Conservation (phyloP, 2,888 invertebrate genomes). For the Ichneumoninae sp. region DNA sequence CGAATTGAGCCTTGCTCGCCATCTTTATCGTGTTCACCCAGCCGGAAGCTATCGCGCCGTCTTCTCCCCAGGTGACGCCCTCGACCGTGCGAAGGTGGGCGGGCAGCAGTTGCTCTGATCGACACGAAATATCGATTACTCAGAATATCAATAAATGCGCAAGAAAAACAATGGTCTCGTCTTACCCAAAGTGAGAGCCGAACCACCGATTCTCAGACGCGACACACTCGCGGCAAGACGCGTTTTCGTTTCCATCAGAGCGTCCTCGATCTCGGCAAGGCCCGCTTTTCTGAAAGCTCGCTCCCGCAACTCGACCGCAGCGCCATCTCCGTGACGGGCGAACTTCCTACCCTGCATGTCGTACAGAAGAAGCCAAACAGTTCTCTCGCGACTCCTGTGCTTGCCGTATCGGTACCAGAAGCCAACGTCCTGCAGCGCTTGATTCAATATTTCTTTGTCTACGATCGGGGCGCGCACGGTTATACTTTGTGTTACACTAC, state of each 20-base stretch:
- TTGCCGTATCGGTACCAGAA: slow-evolving; percentile 87
- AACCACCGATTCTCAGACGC: slow-evolving; percentile 90
- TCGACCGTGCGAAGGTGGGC: slow-evolving; percentile 89
- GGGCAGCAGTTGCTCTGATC: slow-evolving; percentile 89
- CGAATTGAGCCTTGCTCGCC: slow-evolving; percentile 85
- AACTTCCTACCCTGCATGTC: slow-evolving; percentile 89
- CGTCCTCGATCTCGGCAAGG: slow-evolving; percentile 87
- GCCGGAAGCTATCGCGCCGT: slow-evolving; percentile 88
- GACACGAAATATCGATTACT: neutral
- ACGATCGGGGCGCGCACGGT: slow-evolving; percentile 77
- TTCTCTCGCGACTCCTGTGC: slow-evolving; percentile 81
- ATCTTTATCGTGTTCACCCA: slow-evolving; percentile 92
- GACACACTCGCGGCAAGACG: slow-evolving; percentile 92
- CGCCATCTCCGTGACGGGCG: slow-evolving; percentile 71
- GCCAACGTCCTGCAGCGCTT: slow-evolving; percentile 87
- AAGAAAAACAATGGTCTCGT: neutral
- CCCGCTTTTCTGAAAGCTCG: slow-evolving; percentile 73
- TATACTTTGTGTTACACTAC: neutral
- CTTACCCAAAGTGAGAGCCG: slow-evolving; percentile 87
- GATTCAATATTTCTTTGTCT: slow-evolving; percentile 89
- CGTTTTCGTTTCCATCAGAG: slow-evolving; percentile 88
- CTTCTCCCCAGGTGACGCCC: slow-evolving; percentile 86
- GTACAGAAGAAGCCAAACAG: slow-evolving; percentile 89
- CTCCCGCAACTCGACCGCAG: slow-evolving; percentile 70
- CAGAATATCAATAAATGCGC: neutral